Evolutionary conservation across 2,113 vertebrate species (phyloP), one percentile per base, ranked within the genome.

Genomic region (Hoplias malabaricus): DNA sequence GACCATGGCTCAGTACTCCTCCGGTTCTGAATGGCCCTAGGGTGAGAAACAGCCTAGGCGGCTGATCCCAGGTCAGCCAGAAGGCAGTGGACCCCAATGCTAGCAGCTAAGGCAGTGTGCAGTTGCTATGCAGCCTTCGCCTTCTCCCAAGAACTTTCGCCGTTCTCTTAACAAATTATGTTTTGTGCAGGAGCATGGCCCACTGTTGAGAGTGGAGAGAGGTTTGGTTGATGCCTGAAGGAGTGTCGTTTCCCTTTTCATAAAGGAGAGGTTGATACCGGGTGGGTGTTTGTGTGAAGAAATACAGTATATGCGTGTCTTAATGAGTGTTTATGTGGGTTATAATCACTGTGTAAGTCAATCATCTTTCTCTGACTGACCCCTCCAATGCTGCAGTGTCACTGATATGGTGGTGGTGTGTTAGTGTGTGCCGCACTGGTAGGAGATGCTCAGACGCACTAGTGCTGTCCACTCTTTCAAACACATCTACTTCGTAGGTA

Each of bases 101-200:
- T 50, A n/a, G 54, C n/a, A 62, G 85, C 85, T 82, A 73, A 21
- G 88, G 84, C 53, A 88, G 85, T 88, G 86, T 90, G 88, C 84
- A 86, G 92, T 93, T 93, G 92, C 92, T 93, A 93, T 83, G 92
- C 90, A 93, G 91, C 89, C 67, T 87, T 84, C 83, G 83, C 82
- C 86, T 86, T 85, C 80, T 36, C 86, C 83, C 84, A 93, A 91
- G 91, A 91, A 93, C 91, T 91, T 89, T 86, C 84, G 86, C 91
- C 89, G 90, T 89, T 90, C 87, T 89, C 89, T 87, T 89, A 88
- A 90, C 89, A 89, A 90, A 90, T 82, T 65, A 91, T 91, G 89
- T 74, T 29, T 90, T 88, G 88, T 91, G 87, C 86, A 86, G 87
- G 80, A 80, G 88, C 88, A 92, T 69, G 73, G 75, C 73, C 80